A percentile compares a stretch with the other conserved stretches of the same genome.
phyloP scores from a whole-genome alignment of 2,113 vertebrate species.

The Platichthys flesus region DNA sequence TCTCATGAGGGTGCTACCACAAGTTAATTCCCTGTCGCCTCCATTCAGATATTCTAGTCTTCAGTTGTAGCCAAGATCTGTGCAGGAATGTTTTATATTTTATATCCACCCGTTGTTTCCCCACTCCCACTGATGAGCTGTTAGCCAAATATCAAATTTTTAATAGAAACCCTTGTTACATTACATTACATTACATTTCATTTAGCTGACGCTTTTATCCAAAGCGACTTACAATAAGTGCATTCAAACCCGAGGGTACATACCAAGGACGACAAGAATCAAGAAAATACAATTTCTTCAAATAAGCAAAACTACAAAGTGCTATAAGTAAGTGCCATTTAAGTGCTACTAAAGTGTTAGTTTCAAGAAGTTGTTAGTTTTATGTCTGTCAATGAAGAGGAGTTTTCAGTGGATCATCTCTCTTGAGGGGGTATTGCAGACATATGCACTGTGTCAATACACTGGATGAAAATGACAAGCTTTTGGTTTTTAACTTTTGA shows the following conservation, averaged over 20 bases:
- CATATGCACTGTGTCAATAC: neutral
- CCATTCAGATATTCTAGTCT: conserved; percentile 10
- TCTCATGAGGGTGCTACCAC: conserved; percentile 5
- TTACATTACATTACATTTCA: too few species aligned
- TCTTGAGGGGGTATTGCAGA: neutral
- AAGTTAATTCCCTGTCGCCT: conserved; percentile 14
- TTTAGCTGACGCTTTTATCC: too few species aligned
- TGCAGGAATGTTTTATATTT: neutral
- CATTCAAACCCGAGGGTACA: too few species aligned
- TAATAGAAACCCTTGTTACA: neutral
- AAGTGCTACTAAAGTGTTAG: too few species aligned
- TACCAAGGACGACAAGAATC: too few species aligned
- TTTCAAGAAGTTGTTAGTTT: too few species aligned
- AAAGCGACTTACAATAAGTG: too few species aligned
- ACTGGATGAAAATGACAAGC: neutral
- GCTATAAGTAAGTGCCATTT: too few species aligned
- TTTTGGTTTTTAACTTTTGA: neutral
- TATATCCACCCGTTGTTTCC: neutral
- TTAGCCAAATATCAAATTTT: neutral
- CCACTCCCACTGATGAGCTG: neutral
- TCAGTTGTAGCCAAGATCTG: neutral
- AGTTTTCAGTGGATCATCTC: neutral
- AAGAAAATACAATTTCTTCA: too few species aligned
- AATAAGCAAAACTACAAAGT: too few species aligned
- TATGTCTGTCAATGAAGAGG: neutral